phyloP scores from a whole-genome alignment of 2,113 vertebrate species.

The Oreochromis niloticus region DNA sequence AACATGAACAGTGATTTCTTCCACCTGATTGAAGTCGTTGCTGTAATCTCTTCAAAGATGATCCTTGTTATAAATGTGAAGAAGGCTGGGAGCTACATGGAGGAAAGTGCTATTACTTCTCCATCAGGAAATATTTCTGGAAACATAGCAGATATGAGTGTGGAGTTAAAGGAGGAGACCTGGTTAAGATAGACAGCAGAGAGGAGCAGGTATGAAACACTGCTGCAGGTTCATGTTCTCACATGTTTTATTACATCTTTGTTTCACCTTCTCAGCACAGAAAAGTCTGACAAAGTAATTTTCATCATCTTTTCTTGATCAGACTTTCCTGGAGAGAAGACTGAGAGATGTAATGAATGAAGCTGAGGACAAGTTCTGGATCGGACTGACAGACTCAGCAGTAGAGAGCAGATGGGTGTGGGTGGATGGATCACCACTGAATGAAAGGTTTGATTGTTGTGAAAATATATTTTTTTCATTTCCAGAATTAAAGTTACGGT shows the following conservation, averaged over 20 bases:
- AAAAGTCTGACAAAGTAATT: background rate
- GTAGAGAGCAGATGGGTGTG: constrained; percentile 40
- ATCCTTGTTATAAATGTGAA: background rate
- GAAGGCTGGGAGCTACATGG: background rate
- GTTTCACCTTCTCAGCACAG: background rate
- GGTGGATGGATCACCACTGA: constrained; percentile 20
- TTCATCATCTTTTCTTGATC: background rate
- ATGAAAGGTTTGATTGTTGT: background rate
- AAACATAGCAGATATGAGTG: accelerated
- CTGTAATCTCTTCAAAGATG: too few relatives aligned
- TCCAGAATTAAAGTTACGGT: background rate
- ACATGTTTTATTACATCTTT: too few relatives aligned
- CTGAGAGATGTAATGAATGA: accelerated
- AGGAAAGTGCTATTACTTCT: constrained; percentile 26
- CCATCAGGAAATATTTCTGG: background rate
- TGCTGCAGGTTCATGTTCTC: too few relatives aligned
- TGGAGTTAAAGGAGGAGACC: accelerated
- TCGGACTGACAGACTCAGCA: too few relatives aligned
- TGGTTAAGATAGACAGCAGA: accelerated
- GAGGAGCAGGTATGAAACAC: background rate
- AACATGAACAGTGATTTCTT: background rate
- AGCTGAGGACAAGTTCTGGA: background rate
- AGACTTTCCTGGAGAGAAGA: background rate
- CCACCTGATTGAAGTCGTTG: background rate
- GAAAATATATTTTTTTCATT: background rate